These are phyloP conservation scores for Nemotelus nigrinus DNA, from an alignment of 2,888 invertebrate genomes.

Conservation along the genomic window DNA sequence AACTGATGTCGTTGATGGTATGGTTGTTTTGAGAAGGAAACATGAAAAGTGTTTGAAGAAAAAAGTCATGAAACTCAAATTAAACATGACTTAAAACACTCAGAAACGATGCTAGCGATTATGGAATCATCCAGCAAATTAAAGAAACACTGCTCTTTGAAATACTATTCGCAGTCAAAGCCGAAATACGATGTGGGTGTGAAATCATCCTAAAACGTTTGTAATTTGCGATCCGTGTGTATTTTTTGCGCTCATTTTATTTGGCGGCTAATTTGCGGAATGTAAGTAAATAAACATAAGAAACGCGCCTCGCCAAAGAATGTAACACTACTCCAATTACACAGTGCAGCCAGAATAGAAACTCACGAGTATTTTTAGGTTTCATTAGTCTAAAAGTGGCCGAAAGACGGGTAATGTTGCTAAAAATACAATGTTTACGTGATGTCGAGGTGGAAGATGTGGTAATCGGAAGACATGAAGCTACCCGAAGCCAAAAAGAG, in stretches of 20 bases:
- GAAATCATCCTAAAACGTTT: constrained; percentile 2
- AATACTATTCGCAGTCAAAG: too few species aligned
- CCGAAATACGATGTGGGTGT: constrained; percentile 3
- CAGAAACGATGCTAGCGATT: too few species aligned
- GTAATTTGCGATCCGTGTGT: constrained; percentile 1
- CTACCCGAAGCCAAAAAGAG: too few species aligned
- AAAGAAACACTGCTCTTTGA: too few species aligned
- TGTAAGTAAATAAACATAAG: constrained; percentile 36
- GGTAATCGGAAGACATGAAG: neutral
- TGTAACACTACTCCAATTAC: constrained; percentile 30
- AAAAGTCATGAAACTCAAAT: too few species aligned
- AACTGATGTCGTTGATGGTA: too few species aligned
- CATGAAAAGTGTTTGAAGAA: too few species aligned
- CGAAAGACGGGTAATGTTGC: neutral
- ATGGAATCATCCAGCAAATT: too few species aligned
- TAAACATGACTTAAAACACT: too few species aligned
- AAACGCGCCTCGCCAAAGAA: constrained; percentile 21
- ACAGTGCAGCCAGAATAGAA: constrained; percentile 7
- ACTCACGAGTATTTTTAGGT: neutral
- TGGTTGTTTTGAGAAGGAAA: too few species aligned
- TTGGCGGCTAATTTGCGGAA: constrained; percentile 13
- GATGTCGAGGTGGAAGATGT: neutral
- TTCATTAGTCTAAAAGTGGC: constrained; percentile 1
- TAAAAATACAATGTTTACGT: neutral
- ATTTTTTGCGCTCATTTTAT: constrained; percentile 1